Conservation (phyloP, 2,113 vertebrate genomes). For the Apaloderma vittatum region DNA sequence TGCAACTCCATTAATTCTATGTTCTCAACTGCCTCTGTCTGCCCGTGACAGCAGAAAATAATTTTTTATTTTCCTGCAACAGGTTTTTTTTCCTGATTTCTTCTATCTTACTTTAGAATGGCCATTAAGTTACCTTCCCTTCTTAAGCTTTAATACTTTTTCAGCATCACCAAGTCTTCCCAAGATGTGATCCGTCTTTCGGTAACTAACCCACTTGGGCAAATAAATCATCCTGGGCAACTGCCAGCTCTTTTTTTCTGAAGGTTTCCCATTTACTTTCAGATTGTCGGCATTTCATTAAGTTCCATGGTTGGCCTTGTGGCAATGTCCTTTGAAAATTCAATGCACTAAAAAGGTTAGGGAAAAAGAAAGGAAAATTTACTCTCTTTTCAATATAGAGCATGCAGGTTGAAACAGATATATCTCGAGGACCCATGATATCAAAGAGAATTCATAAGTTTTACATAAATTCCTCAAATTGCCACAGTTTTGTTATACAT, state of each 20-base stretch:
- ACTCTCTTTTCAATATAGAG: not conserved
- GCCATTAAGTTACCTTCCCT: not conserved
- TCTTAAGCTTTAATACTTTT: not conserved
- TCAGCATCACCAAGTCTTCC: not conserved
- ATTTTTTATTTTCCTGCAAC: not conserved
- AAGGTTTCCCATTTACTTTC: not conserved
- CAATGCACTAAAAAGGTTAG: not conserved
- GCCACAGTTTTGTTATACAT: constrained; percentile 45
- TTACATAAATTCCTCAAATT: constrained; percentile 65
- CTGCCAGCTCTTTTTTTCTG: not conserved
- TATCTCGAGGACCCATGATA: not conserved
- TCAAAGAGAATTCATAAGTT: constrained; percentile 59
- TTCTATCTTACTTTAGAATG: not conserved
- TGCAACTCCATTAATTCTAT: not conserved
- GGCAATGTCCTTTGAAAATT: constrained; percentile 5
- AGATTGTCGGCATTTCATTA: not conserved
- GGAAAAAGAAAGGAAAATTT: not conserved
- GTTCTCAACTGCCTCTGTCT: not conserved
- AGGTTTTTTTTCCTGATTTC: not conserved
- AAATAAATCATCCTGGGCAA: constrained; percentile 18
- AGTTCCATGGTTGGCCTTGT: not conserved
- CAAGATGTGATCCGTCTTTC: not conserved
- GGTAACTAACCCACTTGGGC: not conserved
- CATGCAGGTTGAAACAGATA: not conserved
- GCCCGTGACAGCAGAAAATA: not conserved